These are phyloP conservation scores for Oreochromis tanganicae DNA, from an alignment of 2,113 vertebrate species.

Conservation along the genomic window DNA sequence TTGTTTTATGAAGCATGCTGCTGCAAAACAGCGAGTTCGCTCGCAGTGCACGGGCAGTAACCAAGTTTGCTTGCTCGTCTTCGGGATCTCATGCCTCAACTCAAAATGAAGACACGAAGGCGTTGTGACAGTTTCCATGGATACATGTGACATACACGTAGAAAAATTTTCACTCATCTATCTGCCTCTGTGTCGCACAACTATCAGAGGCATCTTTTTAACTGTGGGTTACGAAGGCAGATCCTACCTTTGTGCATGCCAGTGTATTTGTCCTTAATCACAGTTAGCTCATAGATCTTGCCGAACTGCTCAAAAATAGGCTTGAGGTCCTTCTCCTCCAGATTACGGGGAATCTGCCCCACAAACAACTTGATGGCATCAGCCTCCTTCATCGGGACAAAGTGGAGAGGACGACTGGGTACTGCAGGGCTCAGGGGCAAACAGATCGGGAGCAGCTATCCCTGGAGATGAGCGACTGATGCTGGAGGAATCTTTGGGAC, in stretches of 20 bases:
- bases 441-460: conserved; percentile 48
- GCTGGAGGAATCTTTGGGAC: conserved; percentile 20
- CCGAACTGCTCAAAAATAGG: conserved; percentile 93
- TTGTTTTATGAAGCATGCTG: background rate
- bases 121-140: conserved; percentile 67
- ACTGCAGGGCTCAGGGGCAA: conserved; percentile 23
- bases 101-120: conserved; percentile 23
- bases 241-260: conserved; percentile 93
- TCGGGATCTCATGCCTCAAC: conserved; percentile 3
- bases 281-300: conserved; percentile 93
- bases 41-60: background rate
- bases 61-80: background rate
- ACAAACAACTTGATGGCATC: conserved; percentile 96
- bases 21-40: background rate
- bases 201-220: background rate
- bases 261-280: conserved; percentile 98
- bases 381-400: conserved; percentile 90
- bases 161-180: conserved; percentile 18
- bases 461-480: conserved; percentile 24
- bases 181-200: conserved; percentile 10
- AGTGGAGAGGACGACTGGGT: conserved; percentile 54
- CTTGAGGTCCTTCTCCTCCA: conserved; percentile 91
- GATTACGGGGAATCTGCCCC: conserved; percentile 91
- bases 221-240: background rate
- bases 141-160: conserved; percentile 36